A percentile compares a stretch with the other conserved stretches of the same genome.
Evolutionary conservation across 2,888 invertebrate species (phyloP).

Genomic region (Aspidiotus destructor): DNA sequence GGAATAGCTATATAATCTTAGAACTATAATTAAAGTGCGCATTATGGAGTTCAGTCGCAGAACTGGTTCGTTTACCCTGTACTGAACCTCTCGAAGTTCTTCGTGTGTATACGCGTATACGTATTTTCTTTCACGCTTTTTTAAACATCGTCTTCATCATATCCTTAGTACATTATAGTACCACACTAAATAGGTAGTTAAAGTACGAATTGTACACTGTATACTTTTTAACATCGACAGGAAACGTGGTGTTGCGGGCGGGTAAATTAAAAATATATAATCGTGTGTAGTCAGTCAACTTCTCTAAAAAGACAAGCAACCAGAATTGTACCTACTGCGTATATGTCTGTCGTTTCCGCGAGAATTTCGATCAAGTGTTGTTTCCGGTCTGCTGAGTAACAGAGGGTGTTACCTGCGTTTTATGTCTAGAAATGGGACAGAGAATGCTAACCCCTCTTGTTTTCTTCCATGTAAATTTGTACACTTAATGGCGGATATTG

Average conservation of each 20-base stretch:
- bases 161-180: background rate
- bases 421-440: too few relatives aligned
- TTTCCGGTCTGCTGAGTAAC: background rate
- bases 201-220: too few relatives aligned
- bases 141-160: background rate
- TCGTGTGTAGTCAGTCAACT: background rate
- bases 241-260: slow-evolving; percentile 2
- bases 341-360: too few relatives aligned
- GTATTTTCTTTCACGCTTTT: background rate
- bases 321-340: too few relatives aligned
- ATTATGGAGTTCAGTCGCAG: slow-evolving; percentile 1
- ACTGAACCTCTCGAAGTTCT: background rate
- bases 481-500: too few relatives aligned
- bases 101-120: background rate
- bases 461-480: too few relatives aligned
- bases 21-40: background rate
- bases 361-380: background rate
- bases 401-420: background rate
- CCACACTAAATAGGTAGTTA: too few relatives aligned
- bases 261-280: background rate
- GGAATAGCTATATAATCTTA: too few relatives aligned
- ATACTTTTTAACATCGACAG: background rate
- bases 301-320: background rate
- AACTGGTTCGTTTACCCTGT: slow-evolving; percentile 1
- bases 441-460: too few relatives aligned